These are phyloP conservation scores for Monopis laevigella DNA, from an alignment of 2,888 invertebrate species.

Conservation along the genomic window DNA sequence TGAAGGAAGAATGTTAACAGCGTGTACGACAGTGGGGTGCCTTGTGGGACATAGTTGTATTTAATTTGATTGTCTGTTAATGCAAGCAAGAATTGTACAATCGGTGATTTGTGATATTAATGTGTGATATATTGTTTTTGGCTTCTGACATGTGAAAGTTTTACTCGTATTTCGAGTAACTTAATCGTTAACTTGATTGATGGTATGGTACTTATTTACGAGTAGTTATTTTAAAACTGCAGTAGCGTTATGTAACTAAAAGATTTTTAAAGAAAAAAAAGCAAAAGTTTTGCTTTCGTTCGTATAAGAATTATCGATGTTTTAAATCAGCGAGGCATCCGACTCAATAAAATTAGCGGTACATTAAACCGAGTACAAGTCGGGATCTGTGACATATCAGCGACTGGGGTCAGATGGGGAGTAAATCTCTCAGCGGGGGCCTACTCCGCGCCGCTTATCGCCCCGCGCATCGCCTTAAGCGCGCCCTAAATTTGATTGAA, in stretches of 20 bases:
- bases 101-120: too few relatives aligned
- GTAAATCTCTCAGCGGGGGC: constrained; percentile 52
- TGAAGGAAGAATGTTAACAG: constrained; percentile 14
- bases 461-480: constrained; percentile 31
- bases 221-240: constrained; percentile 15
- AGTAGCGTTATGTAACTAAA: constrained; percentile 12
- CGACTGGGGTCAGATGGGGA: constrained; percentile 19
- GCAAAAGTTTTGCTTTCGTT: neutral
- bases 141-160: constrained; percentile 5
- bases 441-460: constrained; percentile 30
- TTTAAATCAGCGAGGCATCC: constrained; percentile 9
- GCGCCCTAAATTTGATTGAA: constrained; percentile 47
- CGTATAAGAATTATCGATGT: constrained; percentile 3
- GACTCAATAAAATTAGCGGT: constrained; percentile 12
- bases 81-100: too few relatives aligned
- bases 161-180: too few relatives aligned
- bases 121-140: too few relatives aligned
- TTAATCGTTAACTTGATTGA: too few relatives aligned
- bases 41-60: constrained; percentile 1
- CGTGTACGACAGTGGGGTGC: constrained; percentile 9
- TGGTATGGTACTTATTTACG: too few relatives aligned
- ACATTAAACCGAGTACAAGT: constrained; percentile 8
- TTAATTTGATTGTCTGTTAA: constrained; percentile 8
- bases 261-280: constrained; percentile 5
- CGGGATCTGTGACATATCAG: constrained; percentile 11